Evolutionary conservation across 2,113 vertebrate species (phyloP).

Genomic region (Albula goreensis): DNA sequence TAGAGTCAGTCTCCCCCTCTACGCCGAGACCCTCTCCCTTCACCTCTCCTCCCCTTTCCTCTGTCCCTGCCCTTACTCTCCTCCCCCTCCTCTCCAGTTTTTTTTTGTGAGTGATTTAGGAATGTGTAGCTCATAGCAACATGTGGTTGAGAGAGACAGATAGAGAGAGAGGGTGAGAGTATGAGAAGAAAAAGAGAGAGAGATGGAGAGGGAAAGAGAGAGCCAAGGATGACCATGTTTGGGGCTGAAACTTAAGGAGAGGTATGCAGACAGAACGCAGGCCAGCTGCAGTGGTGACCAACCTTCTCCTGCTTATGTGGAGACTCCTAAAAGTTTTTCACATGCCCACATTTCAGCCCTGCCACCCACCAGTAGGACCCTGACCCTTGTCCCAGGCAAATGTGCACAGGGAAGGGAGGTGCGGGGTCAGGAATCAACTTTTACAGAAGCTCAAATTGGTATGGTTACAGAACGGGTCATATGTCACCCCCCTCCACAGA

Average conservation of each 20-base stretch:
- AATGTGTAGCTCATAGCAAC: slow-evolving; percentile 80
- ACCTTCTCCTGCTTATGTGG: no score
- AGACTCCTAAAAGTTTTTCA: no score
- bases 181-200: slow-evolving; percentile 37
- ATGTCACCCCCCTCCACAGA: slow-evolving; percentile 63
- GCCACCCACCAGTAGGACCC: slow-evolving; percentile 25
- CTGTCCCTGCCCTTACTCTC: slow-evolving; percentile 17
- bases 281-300: slow-evolving; percentile 56
- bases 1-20: not conserved
- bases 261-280: slow-evolving; percentile 78
- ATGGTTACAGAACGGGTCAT: slow-evolving; percentile 66
- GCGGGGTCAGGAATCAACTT: not conserved
- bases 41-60: not conserved
- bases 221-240: slow-evolving; percentile 99
- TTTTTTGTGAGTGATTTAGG: slow-evolving; percentile 53
- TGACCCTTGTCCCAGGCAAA: not conserved
- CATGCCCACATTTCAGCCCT: slow-evolving; percentile 21
- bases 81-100: slow-evolving; percentile 3
- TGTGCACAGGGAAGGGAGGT: not conserved
- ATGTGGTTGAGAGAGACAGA: slow-evolving; percentile 65
- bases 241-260: slow-evolving; percentile 98
- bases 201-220: slow-evolving; percentile 53
- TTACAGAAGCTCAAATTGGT: slow-evolving; percentile 55
- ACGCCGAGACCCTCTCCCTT: not conserved
- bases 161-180: slow-evolving; percentile 25